Evolutionary conservation across 2,888 invertebrate genomes (phyloP).

Genomic region (Stenichneumon culpator): DNA sequence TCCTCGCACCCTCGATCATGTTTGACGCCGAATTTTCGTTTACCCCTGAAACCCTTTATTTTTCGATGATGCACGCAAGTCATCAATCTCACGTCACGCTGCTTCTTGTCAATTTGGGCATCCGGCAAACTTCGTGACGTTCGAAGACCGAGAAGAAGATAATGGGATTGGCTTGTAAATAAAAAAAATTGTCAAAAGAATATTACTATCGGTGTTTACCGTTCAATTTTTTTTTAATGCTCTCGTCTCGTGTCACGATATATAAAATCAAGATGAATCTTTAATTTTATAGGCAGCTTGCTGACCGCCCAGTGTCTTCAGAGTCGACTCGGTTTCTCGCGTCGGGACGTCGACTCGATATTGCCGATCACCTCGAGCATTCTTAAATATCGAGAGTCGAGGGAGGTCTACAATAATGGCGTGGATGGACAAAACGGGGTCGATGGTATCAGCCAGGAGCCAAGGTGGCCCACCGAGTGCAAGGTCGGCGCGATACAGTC

Average conservation of each 20-base stretch:
- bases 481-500: constrained; percentile 87
- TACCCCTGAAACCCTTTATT: background rate
- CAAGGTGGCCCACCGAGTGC: constrained; percentile 96
- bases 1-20: constrained; percentile 26
- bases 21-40: constrained; percentile 17
- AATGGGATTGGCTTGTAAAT: constrained; percentile 65
- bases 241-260: background rate
- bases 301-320: constrained; percentile 75
- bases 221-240: background rate
- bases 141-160: constrained; percentile 19
- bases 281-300: constrained; percentile 72
- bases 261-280: background rate
- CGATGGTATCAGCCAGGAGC: constrained; percentile 88
- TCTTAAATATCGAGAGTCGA: constrained; percentile 74
- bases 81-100: constrained; percentile 53
- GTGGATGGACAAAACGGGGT: constrained; percentile 72
- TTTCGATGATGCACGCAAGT: constrained; percentile 26
- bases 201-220: background rate
- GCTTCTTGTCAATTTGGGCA: constrained; percentile 43
- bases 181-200: background rate
- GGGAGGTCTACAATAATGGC: constrained; percentile 73
- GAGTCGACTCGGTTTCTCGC: constrained; percentile 73
- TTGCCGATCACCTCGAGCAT: constrained; percentile 74
- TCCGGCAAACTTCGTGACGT: constrained; percentile 42
- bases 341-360: constrained; percentile 75